phyloP scores from a whole-genome alignment of 1,140 invertebrate species.

The Euborellia annulipes region DNA sequence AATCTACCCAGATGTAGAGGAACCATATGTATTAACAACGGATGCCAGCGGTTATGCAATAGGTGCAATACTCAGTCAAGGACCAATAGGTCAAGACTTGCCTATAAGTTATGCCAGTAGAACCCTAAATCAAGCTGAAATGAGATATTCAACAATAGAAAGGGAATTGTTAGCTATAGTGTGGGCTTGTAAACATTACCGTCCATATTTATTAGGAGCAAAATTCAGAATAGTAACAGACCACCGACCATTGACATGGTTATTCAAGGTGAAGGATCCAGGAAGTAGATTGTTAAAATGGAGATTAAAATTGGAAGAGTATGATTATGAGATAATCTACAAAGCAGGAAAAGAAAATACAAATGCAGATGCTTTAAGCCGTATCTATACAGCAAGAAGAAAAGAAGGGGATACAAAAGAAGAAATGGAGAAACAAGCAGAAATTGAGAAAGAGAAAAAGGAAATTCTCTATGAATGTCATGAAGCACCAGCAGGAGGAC shows the following conservation, averaged over 20 bases:
- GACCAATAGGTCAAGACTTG: slow-evolving; percentile 14
- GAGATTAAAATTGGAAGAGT: slow-evolving; percentile 9
- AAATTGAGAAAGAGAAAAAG: too few relatives aligned
- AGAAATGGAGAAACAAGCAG: too few relatives aligned
- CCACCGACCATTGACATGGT: slow-evolving; percentile 23
- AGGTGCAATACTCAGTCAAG: slow-evolving; percentile 26
- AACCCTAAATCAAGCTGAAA: slow-evolving; percentile 16
- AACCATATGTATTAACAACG: slow-evolving; percentile 36
- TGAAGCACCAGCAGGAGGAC: too few relatives aligned
- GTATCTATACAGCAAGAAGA: neutral
- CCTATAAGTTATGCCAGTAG: slow-evolving; percentile 19
- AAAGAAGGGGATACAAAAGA: neutral
- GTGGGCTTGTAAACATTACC: slow-evolving; percentile 28
- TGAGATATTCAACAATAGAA: slow-evolving; percentile 21
- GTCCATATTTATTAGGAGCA: slow-evolving; percentile 26
- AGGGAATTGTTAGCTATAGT: slow-evolving; percentile 26
- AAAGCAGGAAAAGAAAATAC: neutral
- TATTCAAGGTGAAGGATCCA: slow-evolving; percentile 22
- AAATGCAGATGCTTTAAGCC: slow-evolving; percentile 13
- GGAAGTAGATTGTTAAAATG: slow-evolving; percentile 21
- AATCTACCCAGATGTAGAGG: slow-evolving; percentile 23
- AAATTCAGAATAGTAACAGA: slow-evolving; percentile 26
- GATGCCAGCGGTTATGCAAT: slow-evolving; percentile 33
- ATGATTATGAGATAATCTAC: slow-evolving; percentile 1
- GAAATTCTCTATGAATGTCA: too few relatives aligned